Conservation (phyloP, 2,113 vertebrate genomes). For the Gobiocypris rarus region DNA sequence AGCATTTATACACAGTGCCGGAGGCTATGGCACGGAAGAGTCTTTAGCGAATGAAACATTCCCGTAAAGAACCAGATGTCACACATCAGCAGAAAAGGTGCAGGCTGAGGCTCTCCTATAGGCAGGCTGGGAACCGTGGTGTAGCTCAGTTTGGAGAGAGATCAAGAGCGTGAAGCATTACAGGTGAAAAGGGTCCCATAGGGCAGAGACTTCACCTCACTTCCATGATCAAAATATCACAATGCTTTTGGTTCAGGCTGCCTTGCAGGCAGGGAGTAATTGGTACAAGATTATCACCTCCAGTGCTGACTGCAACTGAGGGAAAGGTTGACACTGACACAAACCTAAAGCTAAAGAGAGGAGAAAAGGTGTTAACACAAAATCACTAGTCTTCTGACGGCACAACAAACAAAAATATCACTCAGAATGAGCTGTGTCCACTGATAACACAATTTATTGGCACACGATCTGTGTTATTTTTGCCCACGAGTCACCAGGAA, state of each 20-base stretch:
- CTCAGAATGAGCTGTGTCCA: neutral
- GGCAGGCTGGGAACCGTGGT: neutral
- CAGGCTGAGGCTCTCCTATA: neutral
- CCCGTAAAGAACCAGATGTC: conserved; percentile 31
- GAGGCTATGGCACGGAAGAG: conserved; percentile 18
- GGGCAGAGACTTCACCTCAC: conserved; percentile 15
- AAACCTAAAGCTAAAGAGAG: neutral
- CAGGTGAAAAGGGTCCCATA: conserved; percentile 36
- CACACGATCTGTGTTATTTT: neutral
- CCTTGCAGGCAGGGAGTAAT: conserved; percentile 54
- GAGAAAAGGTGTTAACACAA: conserved; percentile 10
- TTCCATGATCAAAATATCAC: conserved; percentile 51
- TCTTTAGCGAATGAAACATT: conserved; percentile 43
- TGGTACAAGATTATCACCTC: conserved; percentile 49
- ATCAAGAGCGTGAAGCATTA: conserved; percentile 41
- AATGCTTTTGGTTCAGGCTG: conserved; percentile 35
- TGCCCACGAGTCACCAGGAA: neutral
- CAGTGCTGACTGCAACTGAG: conserved; percentile 10
- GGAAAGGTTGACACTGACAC: neutral
- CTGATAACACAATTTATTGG: neutral
- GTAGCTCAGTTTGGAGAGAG: conserved; percentile 33
- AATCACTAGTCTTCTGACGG: neutral
- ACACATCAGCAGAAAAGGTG: conserved; percentile 47
- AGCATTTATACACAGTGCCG: conserved; percentile 26
- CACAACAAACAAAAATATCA: neutral